Conservation (phyloP, 64 coral and sea anemone species). For the Montipora efflorescens region DNA sequence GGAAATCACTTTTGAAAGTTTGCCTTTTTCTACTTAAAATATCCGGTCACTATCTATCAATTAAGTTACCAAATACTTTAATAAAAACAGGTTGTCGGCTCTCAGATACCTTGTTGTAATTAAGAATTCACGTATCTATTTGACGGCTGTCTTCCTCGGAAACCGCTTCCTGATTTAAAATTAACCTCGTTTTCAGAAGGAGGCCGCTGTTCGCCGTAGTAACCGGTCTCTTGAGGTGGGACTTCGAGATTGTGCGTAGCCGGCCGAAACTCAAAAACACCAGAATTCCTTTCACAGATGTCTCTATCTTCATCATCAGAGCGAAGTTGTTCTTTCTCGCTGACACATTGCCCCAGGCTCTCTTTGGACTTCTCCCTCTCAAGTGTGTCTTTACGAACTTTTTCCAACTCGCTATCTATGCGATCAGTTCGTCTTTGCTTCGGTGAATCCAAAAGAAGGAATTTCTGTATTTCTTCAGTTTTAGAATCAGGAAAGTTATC, state of each 20-base stretch:
- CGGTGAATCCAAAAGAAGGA: slow-evolving; percentile 56
- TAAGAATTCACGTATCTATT: slow-evolving; percentile 76
- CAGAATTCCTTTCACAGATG: slow-evolving; percentile 83
- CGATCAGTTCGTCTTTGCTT: slow-evolving; percentile 43
- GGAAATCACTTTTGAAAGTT: neutral
- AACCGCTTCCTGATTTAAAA: slow-evolving; percentile 29
- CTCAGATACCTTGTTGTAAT: neutral
- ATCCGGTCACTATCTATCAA: no score
- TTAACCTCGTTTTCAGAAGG: slow-evolving; percentile 47
- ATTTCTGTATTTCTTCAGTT: slow-evolving; percentile 40
- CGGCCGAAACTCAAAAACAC: slow-evolving; percentile 66
- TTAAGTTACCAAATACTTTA: no score
- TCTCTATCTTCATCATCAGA: slow-evolving; percentile 80
- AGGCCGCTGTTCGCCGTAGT: slow-evolving; percentile 50
- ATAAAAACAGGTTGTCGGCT: neutral
- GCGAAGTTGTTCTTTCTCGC: slow-evolving; percentile 83
- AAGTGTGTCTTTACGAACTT: slow-evolving; percentile 63
- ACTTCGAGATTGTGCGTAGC: slow-evolving; percentile 45
- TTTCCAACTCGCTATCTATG: slow-evolving; percentile 78
- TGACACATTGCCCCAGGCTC: slow-evolving; percentile 56
- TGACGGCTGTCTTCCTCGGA: slow-evolving; percentile 60
- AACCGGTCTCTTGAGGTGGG: slow-evolving; percentile 50
- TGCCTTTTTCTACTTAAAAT: neutral
- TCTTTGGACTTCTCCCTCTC: slow-evolving; percentile 73
- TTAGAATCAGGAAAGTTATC: slow-evolving; percentile 25